Base-by-base conservation (phyloP, 2,888 invertebrate species). In the Tenodera sinensis region DNA sequence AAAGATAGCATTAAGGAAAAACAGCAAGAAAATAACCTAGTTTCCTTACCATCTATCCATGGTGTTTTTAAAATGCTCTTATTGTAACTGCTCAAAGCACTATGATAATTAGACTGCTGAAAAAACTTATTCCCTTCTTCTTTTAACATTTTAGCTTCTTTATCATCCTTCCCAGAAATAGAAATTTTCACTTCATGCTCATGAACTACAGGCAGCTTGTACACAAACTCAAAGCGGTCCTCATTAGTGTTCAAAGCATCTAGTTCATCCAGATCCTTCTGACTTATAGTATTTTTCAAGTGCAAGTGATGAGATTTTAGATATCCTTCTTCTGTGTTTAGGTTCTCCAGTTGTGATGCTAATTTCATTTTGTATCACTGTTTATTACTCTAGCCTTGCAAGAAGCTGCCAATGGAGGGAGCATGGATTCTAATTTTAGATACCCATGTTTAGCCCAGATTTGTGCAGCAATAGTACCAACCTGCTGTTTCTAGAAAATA, bases 41-140 rank as follows among this genome's bases (percentile, higher is more conserved):
- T 14, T 25, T 28, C 12, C 94, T 94, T 93, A 97, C 97, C 95
- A 93, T 95, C 95, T 91, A 95, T 95, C 90, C 95, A 94, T 20
- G 97, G 97, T 92, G 96, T 94, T 87, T 95, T 93, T 34, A 96
- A 93, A 92, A 97, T 96, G 91, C 96, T 96, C 91, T 95, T 94
- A 90, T 95, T 96, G 93, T 98, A 98, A 84, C 95, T 93, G 71
- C 95, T 93, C 92, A 97, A 93, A 1, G 98, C 97, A 91, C 94
- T 95, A 54, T 93, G 92, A 94, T 96, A 97, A 91, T 97, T 95
- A 88, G 96, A 96, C 91, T 95, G 95, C 91, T 96, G 96, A 91
- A 97, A 98, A 8, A 95, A 95, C 90, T 94, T 94, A 92, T 97
- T 97, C 4, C 97, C 98, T 90, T 95, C 94, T 91, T 95, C 94